phyloP scores from a whole-genome alignment of 2,888 invertebrate species.

The Griposia aprilina region DNA sequence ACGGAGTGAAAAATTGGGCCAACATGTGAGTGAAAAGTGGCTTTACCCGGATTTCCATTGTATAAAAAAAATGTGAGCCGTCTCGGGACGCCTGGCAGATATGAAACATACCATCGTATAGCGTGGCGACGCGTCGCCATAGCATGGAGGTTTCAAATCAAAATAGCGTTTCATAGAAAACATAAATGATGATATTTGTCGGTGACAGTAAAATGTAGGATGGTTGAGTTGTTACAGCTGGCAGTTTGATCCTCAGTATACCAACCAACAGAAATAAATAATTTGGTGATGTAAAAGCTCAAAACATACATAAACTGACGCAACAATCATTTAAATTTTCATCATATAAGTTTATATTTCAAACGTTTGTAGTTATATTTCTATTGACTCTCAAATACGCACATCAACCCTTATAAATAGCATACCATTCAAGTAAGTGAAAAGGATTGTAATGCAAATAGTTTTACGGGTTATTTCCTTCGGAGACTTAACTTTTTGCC shows the following conservation, averaged over 20 bases:
- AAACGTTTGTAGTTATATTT: neutral
- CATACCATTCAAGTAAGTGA: conserved; percentile 35
- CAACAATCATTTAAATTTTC: too few species aligned
- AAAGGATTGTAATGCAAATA: conserved; percentile 59
- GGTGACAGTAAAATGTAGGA: too few species aligned
- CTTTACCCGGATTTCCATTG: neutral
- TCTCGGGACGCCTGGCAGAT: too few species aligned
- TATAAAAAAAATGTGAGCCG: too few species aligned
- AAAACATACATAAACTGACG: neutral
- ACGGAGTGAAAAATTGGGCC: neutral
- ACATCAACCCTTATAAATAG: conserved; percentile 29
- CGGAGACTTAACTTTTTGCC: conserved; percentile 48
- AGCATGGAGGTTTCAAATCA: too few species aligned
- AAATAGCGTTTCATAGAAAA: neutral
- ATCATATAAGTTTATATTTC: neutral
- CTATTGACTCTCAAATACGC: neutral
- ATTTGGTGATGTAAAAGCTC: neutral
- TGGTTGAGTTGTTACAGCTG: neutral
- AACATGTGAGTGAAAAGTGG: neutral
- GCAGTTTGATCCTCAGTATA: neutral
- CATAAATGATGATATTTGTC: neutral
- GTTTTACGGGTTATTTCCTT: conserved; percentile 57
- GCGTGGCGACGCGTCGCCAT: too few species aligned
- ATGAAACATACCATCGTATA: too few species aligned
- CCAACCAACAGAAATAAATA: neutral